Evolutionary conservation across 2,797 vertebrate species (phyloP), one percentile per base, ranked within the genome.

Genomic region (Mycteria americana): DNA sequence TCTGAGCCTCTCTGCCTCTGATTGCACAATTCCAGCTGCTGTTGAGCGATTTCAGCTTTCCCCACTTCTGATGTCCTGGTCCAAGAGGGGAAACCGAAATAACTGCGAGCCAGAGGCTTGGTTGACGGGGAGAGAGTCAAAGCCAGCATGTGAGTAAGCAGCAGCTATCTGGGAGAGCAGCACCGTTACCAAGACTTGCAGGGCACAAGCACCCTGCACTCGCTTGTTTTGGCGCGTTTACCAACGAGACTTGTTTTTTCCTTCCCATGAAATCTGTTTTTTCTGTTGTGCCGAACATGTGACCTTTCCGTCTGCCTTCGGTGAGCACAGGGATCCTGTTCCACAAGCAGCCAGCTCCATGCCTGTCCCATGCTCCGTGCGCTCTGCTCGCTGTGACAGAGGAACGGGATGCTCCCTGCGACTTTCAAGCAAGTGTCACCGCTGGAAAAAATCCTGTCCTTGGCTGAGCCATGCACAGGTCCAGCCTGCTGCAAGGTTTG

Each of bases 141-240:
- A 80, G 60, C 39, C 0, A 0, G 31, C 0, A 0, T 22, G 54
- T 33, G 70, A 59, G 57, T 39, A 60, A 67, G 57, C 70, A 48
- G 72, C 74, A 76, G 50, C 85, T 68, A 3, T 21, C 56, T 54
- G 69, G 25, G 33, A 45, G 12, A 74, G 57, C 88, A 69, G 50
- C 31, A 13, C 65, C 1, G 1, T 22, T 46, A n/a, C 50, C 18
- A 13, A 43, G 57, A 33, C 27, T 53, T 14, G 11, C 74, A 50
- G 69, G 59, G 13, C 53, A 35, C 46, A 4, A 16, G 48, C 41
- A 37, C 64, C 30, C 18, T 7, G 16, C 0, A 5, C 30, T 88
- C 0, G 0, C 45, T 73, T 69, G 10, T 4, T 63, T 57, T 35
- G 13, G 1, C 21, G 67, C 78, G 23, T 69, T 92, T 85, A 45